Evolutionary conservation across 1,140 invertebrate genomes (phyloP), one percentile per base, ranked within the genome.

Genomic region (Zaprionus kolodkinae): DNA sequence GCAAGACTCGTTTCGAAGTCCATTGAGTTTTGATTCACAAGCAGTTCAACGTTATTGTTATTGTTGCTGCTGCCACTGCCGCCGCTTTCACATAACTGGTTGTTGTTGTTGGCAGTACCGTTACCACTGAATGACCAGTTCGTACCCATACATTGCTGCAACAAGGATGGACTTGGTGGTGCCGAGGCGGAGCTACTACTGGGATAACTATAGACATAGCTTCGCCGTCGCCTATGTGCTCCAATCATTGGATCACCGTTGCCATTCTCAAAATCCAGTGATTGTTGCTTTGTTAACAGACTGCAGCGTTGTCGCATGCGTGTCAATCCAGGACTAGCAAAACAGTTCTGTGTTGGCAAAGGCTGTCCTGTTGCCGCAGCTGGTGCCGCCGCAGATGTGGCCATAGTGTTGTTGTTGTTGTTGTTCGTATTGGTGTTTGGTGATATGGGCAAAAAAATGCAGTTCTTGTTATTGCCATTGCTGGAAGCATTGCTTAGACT

Each of bases 361-460:
- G 45, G 30, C 11, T 93, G 33, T 75, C 93, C 25, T 96, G 88
- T 96, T 96, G 89, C 95, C 95, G 82, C 95, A 95, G 79, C 93
- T 92, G 40, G 89, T 93, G 17, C 82, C 77, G 79, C 93, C 9
- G 66, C 94, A 95, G 63, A 35, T 30, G 57, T 2, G 96, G 88
- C 96, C 96, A 90, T 95, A 95, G 82, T 95, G 64, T 38, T n/a
- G 67, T 79, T 95, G 64, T 52, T 95, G 64, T 38, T n/a, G 67
- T 79, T 95, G 64, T 52, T 35, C 72, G 33, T 74, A 27, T 76
- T 86, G 9, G 69, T 91, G 30, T 82, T 86, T 11, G 96, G 96
- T 27, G 96, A 97, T 78, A 97, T 97, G 0, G 96, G 96, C 6
- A 96, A 96, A 86, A 98, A 98, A 91, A 95, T 96, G 90, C 97